These are phyloP conservation scores for Mus spicilegus DNA, from an alignment of 2,113 vertebrate genomes.

Conservation along the genomic window DNA sequence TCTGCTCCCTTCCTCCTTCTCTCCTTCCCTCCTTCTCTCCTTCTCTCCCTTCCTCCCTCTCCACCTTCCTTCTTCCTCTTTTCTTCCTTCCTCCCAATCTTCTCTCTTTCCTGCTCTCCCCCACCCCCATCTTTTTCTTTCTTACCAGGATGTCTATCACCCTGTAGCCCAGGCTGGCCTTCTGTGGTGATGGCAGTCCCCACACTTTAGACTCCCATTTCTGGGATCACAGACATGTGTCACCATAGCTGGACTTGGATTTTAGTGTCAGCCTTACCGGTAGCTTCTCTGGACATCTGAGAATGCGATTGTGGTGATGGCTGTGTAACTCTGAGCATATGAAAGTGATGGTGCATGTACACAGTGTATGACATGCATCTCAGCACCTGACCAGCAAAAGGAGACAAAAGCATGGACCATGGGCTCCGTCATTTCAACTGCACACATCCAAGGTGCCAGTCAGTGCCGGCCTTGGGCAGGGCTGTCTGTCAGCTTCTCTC, in stretches of 20 bases:
- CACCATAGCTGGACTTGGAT: too few relatives aligned
- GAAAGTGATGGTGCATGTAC: neutral
- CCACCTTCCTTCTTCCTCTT: too few relatives aligned
- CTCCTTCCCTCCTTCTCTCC: fast-evolving
- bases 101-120: neutral
- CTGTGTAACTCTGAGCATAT: neutral
- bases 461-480: too few relatives aligned
- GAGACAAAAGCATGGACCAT: neutral
- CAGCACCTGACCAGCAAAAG: neutral
- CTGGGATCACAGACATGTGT: neutral
- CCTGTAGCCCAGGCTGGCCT: neutral
- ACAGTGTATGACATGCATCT: neutral
- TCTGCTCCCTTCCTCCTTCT: fast-evolving
- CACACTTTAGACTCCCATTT: neutral
- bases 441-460: neutral
- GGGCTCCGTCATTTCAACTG: neutral
- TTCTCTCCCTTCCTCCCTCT: fast-evolving
- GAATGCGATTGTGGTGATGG: neutral
- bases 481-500: neutral
- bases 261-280: neutral
- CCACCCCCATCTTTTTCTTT: neutral
- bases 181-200: too few relatives aligned
- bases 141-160: neutral
- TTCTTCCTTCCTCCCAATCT: neutral
- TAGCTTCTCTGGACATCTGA: neutral